These are phyloP conservation scores for Pituophis catenifer DNA, from an alignment of 2,113 vertebrate species.

Conservation along the genomic window DNA sequence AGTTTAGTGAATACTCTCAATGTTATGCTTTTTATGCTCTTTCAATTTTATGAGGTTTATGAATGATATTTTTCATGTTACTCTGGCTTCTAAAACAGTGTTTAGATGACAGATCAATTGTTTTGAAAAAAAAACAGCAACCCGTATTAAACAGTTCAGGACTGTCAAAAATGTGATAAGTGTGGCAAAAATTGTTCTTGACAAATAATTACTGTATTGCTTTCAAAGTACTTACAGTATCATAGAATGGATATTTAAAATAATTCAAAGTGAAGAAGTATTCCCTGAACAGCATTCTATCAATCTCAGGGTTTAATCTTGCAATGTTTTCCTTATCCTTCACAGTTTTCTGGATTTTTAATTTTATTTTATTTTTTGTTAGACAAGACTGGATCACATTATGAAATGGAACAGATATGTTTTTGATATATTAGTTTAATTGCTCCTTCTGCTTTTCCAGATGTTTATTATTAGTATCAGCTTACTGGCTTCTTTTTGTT, in stretches of 20 bases:
- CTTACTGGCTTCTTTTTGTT: neutral
- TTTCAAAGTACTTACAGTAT: neutral
- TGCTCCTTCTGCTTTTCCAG: neutral
- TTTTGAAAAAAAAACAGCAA: neutral
- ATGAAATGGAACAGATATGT: neutral
- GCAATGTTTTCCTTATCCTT: neutral
- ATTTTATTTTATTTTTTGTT: neutral
- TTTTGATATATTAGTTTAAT: neutral
- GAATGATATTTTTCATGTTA: neutral
- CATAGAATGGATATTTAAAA: neutral
- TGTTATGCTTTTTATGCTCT: neutral
- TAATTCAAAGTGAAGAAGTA: neutral
- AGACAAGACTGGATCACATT: neutral
- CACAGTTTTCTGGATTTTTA: neutral
- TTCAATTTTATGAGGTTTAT: neutral
- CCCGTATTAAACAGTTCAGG: neutral
- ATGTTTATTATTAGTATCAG: neutral
- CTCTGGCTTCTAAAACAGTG: neutral
- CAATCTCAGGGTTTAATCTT: neutral
- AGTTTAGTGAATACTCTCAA: neutral
- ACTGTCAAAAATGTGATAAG: neutral
- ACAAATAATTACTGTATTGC: neutral
- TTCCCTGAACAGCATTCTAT: neutral
- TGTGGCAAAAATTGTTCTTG: neutral
- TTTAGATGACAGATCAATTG: neutral